Evolutionary conservation across 2,113 vertebrate species (phyloP).

Genomic region (Anoplopoma fimbria): DNA sequence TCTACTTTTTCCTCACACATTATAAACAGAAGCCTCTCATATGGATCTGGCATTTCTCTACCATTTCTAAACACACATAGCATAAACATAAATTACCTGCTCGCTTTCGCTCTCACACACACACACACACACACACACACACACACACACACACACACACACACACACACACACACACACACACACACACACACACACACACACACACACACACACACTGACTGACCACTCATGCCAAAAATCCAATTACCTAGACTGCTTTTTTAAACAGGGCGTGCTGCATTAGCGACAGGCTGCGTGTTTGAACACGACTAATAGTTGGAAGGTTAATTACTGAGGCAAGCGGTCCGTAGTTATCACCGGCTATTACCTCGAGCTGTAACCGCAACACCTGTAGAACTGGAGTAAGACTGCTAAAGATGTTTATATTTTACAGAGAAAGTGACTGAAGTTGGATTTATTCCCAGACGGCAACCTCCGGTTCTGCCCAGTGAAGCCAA

Average conservation of each 20-base stretch:
- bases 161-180: slow-evolving; percentile 21
- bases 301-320: slow-evolving; percentile 89
- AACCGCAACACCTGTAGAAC: slow-evolving; percentile 47
- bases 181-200: slow-evolving; percentile 26
- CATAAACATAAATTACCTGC: slow-evolving; percentile 40
- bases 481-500: neutral
- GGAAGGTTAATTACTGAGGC: slow-evolving; percentile 91
- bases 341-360: slow-evolving; percentile 89
- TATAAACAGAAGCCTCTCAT: slow-evolving; percentile 35
- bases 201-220: slow-evolving; percentile 18
- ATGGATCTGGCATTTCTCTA: slow-evolving; percentile 30
- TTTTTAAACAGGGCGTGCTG: slow-evolving; percentile 82
- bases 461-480: neutral
- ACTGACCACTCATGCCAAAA: slow-evolving; percentile 79
- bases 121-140: slow-evolving; percentile 20
- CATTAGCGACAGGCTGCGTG: slow-evolving; percentile 87
- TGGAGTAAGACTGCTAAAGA: slow-evolving; percentile 23
- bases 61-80: slow-evolving; percentile 25
- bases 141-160: slow-evolving; percentile 19
- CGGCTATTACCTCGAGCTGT: slow-evolving; percentile 87
- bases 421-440: slow-evolving; percentile 20
- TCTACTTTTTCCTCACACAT: slow-evolving; percentile 15
- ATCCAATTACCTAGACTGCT: slow-evolving; percentile 87
- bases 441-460: neutral
- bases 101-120: neutral